These are phyloP conservation scores for Artemisiospiza belli DNA, from an alignment of 2,113 vertebrate genomes.

Conservation along the genomic window DNA sequence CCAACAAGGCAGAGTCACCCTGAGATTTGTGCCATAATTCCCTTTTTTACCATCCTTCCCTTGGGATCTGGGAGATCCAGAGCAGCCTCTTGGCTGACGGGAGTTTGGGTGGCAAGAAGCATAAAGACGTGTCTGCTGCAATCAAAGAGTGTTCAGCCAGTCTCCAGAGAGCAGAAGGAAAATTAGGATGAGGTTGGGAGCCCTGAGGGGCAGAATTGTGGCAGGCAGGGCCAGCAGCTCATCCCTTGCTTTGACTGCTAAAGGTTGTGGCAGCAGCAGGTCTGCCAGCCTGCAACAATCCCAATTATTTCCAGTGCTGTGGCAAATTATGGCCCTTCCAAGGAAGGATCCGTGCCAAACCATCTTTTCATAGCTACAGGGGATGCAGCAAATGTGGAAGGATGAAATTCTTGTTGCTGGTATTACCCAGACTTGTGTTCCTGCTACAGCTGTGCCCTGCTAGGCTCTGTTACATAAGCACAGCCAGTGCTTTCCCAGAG, in stretches of 20 bases:
- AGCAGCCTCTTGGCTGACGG: neutral
- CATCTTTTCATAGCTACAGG: neutral
- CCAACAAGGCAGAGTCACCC: neutral
- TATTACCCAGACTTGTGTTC: neutral
- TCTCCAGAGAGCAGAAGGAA: neutral
- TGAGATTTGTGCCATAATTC: neutral
- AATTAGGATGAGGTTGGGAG: neutral
- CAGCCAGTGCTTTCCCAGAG: neutral
- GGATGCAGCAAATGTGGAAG: neutral
- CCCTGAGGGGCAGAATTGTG: neutral
- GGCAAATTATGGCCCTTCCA: neutral
- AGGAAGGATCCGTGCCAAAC: neutral
- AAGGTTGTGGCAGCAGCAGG: neutral
- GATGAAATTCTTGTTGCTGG: neutral
- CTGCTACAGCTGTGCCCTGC: neutral
- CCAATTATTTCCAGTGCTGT: neutral
- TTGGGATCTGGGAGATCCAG: neutral
- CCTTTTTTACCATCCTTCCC: neutral
- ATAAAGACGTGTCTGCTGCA: neutral
- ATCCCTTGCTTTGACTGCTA: neutral
- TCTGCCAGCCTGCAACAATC: neutral
- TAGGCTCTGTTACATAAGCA: neutral
- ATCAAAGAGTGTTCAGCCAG: neutral
- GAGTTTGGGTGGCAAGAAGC: neutral
- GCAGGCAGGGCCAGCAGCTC: neutral